Evolutionary conservation across 2,113 vertebrate species (phyloP), one percentile per base, ranked within the genome.

Genomic region (Aptenodytes patagonicus): DNA sequence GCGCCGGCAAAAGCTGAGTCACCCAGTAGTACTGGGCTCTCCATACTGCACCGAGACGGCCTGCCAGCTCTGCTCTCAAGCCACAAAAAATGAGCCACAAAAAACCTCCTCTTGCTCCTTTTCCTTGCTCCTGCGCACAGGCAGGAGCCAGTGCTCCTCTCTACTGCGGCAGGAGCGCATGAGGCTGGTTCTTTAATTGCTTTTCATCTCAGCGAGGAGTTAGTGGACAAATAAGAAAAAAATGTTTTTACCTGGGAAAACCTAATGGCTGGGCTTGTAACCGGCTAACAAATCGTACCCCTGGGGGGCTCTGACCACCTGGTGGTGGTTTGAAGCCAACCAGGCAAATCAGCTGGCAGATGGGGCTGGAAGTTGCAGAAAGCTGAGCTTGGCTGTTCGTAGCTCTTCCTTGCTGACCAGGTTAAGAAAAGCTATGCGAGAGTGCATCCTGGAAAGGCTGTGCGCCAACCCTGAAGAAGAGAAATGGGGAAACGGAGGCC

Each of bases 221-320:
- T 24, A 32, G 29, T 8, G 25, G 42, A 10, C 12, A 28, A 65
- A 28, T 6, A 26, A 31, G 20, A 47, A 51, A 69, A 69, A n/a
- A 38, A 22, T 5, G 7, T 1, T 22, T 72, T 61, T 36, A 32
- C n/a, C 15, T 29, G 40, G 25, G 52, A 19, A 54, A 58, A 7
- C 44, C 34, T 11, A 19, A 49, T 5, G 40, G 26, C 38, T 9
- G 34, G 20, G 51, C 52, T 46, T 26, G 31, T 60, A 15, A 13
- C 9, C 3, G 1, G 32, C 49, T 24, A 5, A 6, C 17, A 11
- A 29, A 40, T 2, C 0, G 2, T 8, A 10, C 8, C 15, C 44
- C 8, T 21, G 34, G 3, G 29, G 38, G 62, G 29, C 49, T 64
- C n/a, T 12, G 25, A 44, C 17, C 28, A 24, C 32, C 36, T 40